phyloP scores from a whole-genome alignment of 1,140 invertebrate species.

The Drosophila suzukii region DNA sequence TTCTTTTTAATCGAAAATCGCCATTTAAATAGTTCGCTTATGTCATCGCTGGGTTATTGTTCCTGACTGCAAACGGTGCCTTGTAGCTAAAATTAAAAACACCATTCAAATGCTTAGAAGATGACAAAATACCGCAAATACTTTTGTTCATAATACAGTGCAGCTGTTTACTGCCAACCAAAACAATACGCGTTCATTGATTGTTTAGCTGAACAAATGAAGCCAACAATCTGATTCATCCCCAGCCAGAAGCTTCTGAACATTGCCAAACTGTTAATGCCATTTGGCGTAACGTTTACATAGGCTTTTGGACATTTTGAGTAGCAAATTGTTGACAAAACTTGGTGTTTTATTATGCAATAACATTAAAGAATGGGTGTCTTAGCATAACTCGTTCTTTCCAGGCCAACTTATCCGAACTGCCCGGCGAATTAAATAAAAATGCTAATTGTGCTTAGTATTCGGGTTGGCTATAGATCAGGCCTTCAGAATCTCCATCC shows the following conservation, averaged over 20 bases:
- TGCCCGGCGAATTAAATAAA: constrained; percentile 62
- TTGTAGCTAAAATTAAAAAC: constrained; percentile 61
- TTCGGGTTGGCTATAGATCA: constrained; percentile 39
- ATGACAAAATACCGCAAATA: constrained; percentile 55
- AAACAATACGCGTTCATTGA: constrained; percentile 47
- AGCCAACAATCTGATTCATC: constrained; percentile 23
- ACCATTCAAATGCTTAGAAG: constrained; percentile 41
- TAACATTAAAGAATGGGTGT: constrained; percentile 20
- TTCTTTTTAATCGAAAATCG: constrained; percentile 50
- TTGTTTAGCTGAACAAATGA: constrained; percentile 42
- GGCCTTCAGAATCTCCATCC: constrained; percentile 36
- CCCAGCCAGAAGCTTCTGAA: constrained; percentile 20
- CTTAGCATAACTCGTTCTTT: constrained; percentile 35
- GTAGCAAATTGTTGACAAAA: constrained; percentile 25
- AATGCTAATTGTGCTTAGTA: constrained; percentile 64
- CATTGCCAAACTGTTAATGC: constrained; percentile 15
- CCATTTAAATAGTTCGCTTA: constrained; percentile 63
- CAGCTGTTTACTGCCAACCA: constrained; percentile 47
- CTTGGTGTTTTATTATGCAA: constrained; percentile 52
- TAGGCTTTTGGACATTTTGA: constrained; percentile 17
- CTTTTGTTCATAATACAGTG: constrained; percentile 45
- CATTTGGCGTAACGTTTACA: constrained; percentile 21
- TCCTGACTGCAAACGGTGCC: constrained; percentile 45
- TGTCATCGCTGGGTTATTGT: constrained; percentile 53
- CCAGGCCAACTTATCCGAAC: constrained; percentile 1